Conservation (phyloP, 2,888 invertebrate species). For the Drosophila cognata region DNA sequence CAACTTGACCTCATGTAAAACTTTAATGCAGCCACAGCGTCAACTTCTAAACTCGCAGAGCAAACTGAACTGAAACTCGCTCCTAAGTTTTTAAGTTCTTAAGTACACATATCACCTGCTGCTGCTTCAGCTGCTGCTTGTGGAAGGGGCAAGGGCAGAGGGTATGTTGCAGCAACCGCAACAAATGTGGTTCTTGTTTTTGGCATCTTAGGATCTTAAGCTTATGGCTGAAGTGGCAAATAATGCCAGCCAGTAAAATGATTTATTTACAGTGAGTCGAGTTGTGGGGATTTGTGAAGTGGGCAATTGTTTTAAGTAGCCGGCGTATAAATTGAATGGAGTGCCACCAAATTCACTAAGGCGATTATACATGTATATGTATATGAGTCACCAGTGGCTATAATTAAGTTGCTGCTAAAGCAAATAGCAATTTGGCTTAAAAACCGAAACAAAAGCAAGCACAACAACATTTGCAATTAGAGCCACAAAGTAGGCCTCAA, state of each 20-base stretch:
- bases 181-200: conserved; percentile 60
- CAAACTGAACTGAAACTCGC: conserved; percentile 64
- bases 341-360: conserved; percentile 18
- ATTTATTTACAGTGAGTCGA: conserved; percentile 56
- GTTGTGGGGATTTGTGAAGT: background rate
- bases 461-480: conserved; percentile 19
- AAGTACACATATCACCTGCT: conserved; percentile 70
- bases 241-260: conserved; percentile 55
- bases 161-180: conserved; percentile 45
- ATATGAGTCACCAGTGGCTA: conserved; percentile 49
- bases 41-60: conserved; percentile 47
- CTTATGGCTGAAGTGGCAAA: conserved; percentile 50
- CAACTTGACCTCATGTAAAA: conserved; percentile 58
- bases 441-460: background rate
- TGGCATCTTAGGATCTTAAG: conserved; percentile 51
- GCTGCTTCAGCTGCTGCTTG: conserved; percentile 10
- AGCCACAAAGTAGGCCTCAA: conserved; percentile 36
- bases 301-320: conserved; percentile 1
- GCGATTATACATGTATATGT: conserved; percentile 35
- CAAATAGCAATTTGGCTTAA: background rate
- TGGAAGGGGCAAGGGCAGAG: accelerated
- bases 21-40: conserved; percentile 64
- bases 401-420: conserved; percentile 36
- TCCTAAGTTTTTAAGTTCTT: conserved; percentile 67
- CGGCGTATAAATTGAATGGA: conserved; percentile 4